phyloP scores from a whole-genome alignment of 2,113 vertebrate genomes.

The Anoura caudifer region DNA sequence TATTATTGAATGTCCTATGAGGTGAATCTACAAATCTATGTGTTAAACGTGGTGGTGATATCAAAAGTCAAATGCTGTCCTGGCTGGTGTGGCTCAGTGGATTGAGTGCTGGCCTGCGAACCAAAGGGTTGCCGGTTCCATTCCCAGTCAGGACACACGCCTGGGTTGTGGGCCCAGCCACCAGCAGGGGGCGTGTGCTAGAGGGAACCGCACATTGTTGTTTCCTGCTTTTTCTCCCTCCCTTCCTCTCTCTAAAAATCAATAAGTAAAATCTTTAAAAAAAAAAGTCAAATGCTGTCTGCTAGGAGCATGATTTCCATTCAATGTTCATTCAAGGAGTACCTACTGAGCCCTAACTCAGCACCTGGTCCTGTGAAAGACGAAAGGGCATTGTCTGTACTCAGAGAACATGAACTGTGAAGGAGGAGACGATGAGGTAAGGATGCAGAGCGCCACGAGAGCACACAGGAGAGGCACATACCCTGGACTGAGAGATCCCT shows the following conservation, averaged over 20 bases:
- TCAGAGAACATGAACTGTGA: background rate
- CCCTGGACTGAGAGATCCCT: background rate
- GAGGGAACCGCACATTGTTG: no score
- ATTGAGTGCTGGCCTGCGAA: no score
- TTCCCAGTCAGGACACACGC: no score
- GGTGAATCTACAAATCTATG: background rate
- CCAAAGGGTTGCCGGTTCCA: no score
- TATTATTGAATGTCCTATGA: background rate
- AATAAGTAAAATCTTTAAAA: no score
- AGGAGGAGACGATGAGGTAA: background rate
- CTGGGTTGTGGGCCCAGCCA: no score
- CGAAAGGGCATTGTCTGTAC: background rate
- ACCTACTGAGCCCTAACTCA: background rate
- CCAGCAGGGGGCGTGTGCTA: no score
- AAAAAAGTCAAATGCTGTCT: background rate
- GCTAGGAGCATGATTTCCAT: background rate
- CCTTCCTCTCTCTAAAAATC: no score
- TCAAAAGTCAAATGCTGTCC: background rate
- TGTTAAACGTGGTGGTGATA: background rate
- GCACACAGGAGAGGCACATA: background rate
- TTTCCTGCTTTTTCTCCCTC: no score
- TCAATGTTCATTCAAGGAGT: background rate
- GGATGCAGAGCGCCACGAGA: background rate
- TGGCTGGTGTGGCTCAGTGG: no score
- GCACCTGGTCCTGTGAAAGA: background rate